Conservation (phyloP, 2,888 invertebrate species). For the Agapostemon virescens region DNA sequence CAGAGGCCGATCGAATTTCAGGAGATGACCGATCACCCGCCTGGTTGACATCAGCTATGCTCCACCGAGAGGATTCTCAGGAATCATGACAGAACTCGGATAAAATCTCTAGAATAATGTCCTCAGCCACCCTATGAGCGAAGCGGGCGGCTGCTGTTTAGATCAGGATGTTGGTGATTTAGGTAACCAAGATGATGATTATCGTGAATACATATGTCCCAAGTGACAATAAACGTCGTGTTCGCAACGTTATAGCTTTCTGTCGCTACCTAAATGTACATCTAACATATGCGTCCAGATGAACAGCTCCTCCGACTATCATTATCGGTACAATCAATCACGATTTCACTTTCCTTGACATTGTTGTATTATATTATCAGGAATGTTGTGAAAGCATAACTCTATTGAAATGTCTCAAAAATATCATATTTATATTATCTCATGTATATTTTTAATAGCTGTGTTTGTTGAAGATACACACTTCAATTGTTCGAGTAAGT, state of each 20-base stretch:
- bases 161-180: constrained; percentile 21
- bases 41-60: constrained; percentile 40
- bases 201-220: constrained; percentile 31
- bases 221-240: constrained; percentile 40
- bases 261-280: neutral
- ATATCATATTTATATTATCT: no score
- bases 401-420: no score
- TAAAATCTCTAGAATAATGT: constrained; percentile 42
- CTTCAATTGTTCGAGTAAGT: no score
- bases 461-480: no score
- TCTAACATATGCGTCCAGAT: constrained; percentile 14
- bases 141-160: constrained; percentile 13
- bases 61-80: constrained; percentile 23
- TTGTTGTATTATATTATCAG: no score
- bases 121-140: constrained; percentile 23
- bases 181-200: constrained; percentile 37
- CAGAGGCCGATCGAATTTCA: constrained; percentile 56
- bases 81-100: constrained; percentile 33
- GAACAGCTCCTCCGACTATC: neutral
- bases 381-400: no score
- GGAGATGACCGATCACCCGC: constrained; percentile 60
- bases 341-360: neutral
- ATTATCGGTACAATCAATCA: neutral
- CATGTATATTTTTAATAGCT: no score
- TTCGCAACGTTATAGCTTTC: constrained; percentile 31